Evolutionary conservation across 2,888 invertebrate species (phyloP).

Genomic region (Axea sp.): DNA sequence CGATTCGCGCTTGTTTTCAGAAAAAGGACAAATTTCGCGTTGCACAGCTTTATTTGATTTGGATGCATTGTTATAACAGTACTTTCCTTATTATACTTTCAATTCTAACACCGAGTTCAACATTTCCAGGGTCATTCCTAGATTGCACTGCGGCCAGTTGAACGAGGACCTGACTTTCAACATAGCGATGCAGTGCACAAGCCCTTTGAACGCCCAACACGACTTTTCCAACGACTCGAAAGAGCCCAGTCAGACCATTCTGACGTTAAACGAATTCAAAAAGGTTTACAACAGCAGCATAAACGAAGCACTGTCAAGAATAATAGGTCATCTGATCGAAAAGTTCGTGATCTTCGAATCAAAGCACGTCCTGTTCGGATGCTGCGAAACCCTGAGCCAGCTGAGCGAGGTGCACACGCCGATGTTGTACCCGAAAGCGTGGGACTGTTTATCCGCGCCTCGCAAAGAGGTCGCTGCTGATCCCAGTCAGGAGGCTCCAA

Average conservation of each 20-base stretch:
- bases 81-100: too few species aligned
- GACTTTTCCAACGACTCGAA: background rate
- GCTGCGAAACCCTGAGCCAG: constrained; percentile 84
- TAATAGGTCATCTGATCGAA: constrained; percentile 81
- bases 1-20: too few species aligned
- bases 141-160: constrained; percentile 79
- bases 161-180: constrained; percentile 77
- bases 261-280: constrained; percentile 64
- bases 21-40: too few species aligned
- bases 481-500: background rate
- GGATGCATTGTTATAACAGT: too few species aligned
- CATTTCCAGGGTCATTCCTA: constrained; percentile 80
- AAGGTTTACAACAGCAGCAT: constrained; percentile 65
- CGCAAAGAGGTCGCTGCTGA: background rate
- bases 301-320: constrained; percentile 82
- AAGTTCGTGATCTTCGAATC: constrained; percentile 83
- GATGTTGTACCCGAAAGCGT: constrained; percentile 84
- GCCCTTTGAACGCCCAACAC: background rate
- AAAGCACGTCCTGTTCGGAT: constrained; percentile 85
- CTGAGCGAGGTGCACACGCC: constrained; percentile 85
- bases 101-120: too few species aligned
- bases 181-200: constrained; percentile 17
- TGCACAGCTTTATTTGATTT: too few species aligned
- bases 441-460: constrained; percentile 81
- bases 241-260: constrained; percentile 61